Base-by-base conservation (phyloP, 92 coral and sea anemone genomes). In the Epizoanthus ramosus region DNA sequence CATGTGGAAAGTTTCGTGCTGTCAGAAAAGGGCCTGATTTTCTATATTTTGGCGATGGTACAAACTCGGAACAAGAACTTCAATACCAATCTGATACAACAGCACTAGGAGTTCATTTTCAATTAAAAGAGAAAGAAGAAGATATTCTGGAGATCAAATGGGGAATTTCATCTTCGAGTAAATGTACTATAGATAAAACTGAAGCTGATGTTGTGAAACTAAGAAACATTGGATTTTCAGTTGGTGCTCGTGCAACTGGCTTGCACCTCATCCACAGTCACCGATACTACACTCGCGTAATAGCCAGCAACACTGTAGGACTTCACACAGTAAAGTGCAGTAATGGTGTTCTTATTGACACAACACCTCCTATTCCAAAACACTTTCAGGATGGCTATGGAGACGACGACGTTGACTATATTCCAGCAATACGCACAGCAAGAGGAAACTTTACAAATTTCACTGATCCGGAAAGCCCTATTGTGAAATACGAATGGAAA, bases 121-220 rank as follows among this genome's bases (percentile, higher is more conserved):
- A 80, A 8, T 79, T 92, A 71, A 82, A 63, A 23, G 87, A 85
- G 19, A 74, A 80, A 5, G 58, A 57, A 13, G 65, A 69, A 18
- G 91, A 89, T 24, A 63, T 91, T 7, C 75, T 85, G 5, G 85
- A 83, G 35, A 75, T 94, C 1, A 80, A 85, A 68, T 94, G 94
- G 95, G 98, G 98, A 57, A 85, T 94, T 53, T 92, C 95, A 3
- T 39, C 85, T n/a, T n/a, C n/a, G n/a, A n/a, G n/a, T n/a, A n/a
- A n/a, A 3, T 94, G 98, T 24, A 87, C 94, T 22, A 74, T 92
- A 10, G 79, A 90, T 58, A 85, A 74, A 45, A 80, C 75, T 12
- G 98, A 94, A 45, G 81, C 79, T 15, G 89, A 92, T 66, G 88
- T 94, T 6, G 74, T 82, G 21, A 79, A 87, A n/a, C 14, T 94